A percentile compares a stretch with the other conserved stretches of the same genome.
phyloP scores from a whole-genome alignment of 2,113 vertebrate genomes.

The Ascaphus truei region DNA sequence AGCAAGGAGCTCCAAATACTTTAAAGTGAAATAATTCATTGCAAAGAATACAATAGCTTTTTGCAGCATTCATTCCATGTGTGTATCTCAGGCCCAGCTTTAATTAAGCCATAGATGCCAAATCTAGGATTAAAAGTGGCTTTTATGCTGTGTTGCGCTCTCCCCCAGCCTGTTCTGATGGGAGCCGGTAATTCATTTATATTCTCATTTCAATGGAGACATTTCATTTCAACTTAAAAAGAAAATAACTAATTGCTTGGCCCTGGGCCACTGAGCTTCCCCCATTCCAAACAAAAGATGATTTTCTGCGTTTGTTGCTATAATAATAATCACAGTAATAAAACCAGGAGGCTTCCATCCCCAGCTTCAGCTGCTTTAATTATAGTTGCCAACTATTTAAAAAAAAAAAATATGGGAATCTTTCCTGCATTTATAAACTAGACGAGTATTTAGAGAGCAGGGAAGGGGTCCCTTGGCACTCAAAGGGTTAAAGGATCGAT shows the following conservation, averaged over 20 bases:
- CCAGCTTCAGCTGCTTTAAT: constrained; percentile 10
- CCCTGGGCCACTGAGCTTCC: constrained; percentile 7
- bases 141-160: constrained; percentile 10
- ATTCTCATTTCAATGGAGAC: constrained; percentile 26
- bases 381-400: background rate
- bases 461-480: too few species aligned
- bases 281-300: constrained; percentile 15
- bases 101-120: constrained; percentile 33
- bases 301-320: constrained; percentile 22
- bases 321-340: constrained; percentile 27
- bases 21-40: constrained; percentile 24
- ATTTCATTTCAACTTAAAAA: constrained; percentile 27
- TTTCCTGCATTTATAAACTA: constrained; percentile 3
- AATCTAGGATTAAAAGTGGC: constrained; percentile 22
- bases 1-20: constrained; percentile 21
- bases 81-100: constrained; percentile 8
- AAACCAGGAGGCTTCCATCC: background rate
- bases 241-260: constrained; percentile 33
- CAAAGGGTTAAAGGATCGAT: too few species aligned
- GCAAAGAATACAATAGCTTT: constrained; percentile 16
- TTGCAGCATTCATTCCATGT: background rate
- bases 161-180: constrained; percentile 17
- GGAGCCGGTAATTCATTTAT: constrained; percentile 26
- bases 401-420: constrained; percentile 1
- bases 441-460: too few species aligned